phyloP scores from a whole-genome alignment of 2,797 vertebrate species.

The Leucoraja ocellata region DNA sequence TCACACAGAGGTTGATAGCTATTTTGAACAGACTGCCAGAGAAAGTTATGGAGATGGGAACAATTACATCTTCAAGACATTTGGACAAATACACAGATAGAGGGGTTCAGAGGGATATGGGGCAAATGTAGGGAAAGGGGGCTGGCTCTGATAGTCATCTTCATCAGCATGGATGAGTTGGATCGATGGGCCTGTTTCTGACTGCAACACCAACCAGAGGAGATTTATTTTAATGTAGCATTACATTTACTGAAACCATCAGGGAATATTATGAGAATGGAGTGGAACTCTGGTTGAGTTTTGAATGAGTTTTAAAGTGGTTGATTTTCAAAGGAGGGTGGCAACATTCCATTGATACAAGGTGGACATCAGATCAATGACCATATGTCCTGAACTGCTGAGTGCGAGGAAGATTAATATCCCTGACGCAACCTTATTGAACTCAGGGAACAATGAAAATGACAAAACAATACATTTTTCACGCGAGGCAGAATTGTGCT shows the following conservation, averaged over 20 bases:
- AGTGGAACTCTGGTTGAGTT: background rate
- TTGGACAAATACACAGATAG: too few relatives aligned
- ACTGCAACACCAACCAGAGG: background rate
- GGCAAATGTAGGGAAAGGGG: too few relatives aligned
- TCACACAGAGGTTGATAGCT: too few relatives aligned
- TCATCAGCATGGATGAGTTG: too few relatives aligned
- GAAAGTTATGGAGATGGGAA: too few relatives aligned
- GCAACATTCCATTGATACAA: too few relatives aligned
- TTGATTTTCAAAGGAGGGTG: background rate
- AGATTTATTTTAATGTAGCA: background rate
- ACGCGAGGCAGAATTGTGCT: background rate
- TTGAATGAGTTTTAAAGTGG: background rate
- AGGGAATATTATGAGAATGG: background rate
- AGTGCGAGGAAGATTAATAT: background rate
- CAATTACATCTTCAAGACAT: too few relatives aligned
- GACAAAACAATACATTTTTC: background rate
- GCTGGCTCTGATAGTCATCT: too few relatives aligned
- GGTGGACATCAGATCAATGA: background rate
- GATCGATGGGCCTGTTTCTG: too few relatives aligned
- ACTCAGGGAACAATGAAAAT: background rate
- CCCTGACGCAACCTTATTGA: background rate
- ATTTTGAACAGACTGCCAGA: too few relatives aligned
- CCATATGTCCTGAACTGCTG: background rate
- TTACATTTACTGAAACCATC: background rate
- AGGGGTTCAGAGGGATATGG: too few relatives aligned